Conservation (phyloP, 2,888 invertebrate species). For the Cephus sareptanus region DNA sequence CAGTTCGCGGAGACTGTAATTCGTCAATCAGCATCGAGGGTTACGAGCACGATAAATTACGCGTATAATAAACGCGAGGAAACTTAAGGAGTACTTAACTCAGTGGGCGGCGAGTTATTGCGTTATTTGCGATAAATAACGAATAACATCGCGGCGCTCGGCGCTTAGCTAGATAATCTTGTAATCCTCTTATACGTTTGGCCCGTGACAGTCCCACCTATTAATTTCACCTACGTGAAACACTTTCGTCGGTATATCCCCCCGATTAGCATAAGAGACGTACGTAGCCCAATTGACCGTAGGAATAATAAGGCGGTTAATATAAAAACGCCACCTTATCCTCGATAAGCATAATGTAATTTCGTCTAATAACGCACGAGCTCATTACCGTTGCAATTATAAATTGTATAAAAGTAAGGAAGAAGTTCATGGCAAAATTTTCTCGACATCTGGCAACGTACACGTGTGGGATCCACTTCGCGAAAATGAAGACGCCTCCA, state of each 20-base stretch:
- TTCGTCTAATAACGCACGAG: background rate
- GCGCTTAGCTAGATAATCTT: slow-evolving; percentile 16
- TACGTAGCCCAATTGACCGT: background rate
- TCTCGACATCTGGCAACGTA: slow-evolving; percentile 13
- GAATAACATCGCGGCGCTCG: slow-evolving; percentile 14
- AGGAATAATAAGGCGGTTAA: background rate
- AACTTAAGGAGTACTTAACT: background rate
- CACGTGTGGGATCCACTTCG: slow-evolving; percentile 10
- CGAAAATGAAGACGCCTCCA: slow-evolving; percentile 39
- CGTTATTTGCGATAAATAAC: slow-evolving; percentile 20
- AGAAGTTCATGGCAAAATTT: background rate
- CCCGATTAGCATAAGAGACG: background rate
- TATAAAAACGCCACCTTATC: background rate
- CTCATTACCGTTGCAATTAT: background rate
- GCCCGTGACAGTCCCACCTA: background rate
- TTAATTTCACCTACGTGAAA: background rate
- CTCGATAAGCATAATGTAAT: background rate
- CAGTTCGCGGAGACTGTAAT: background rate
- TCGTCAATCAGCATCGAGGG: background rate
- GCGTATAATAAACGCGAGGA: background rate
- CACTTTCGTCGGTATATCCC: background rate
- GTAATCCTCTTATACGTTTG: slow-evolving; percentile 15
- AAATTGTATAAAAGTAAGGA: slow-evolving; percentile 13
- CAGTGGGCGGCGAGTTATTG: slow-evolving; percentile 30
- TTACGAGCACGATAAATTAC: background rate